Percentiles rank a stretch among this genome's conserved stretches.
Conservation (phyloP, 2,113 vertebrate genomes). For the Brachyistius frenatus region DNA sequence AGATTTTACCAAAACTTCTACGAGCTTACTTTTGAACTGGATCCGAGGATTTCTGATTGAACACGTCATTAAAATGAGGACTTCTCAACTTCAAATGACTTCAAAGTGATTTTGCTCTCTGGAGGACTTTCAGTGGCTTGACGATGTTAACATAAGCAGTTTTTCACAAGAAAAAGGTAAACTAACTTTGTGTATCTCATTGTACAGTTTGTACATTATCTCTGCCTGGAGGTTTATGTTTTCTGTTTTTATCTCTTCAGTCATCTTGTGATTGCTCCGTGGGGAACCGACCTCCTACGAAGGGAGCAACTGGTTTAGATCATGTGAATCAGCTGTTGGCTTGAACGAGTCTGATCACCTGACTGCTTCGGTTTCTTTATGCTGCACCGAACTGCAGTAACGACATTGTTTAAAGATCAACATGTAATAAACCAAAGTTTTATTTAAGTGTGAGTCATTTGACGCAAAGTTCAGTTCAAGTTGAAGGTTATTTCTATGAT, state of each 20-base stretch:
- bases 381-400: not conserved
- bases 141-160: too few species aligned
- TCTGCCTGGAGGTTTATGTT: not conserved
- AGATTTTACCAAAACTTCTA: too few species aligned
- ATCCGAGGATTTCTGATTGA: too few species aligned
- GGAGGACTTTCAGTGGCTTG: too few species aligned
- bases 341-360: not conserved
- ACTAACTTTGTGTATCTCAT: too few species aligned
- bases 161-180: too few species aligned
- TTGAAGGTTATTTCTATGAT: not conserved
- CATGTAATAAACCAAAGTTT: not conserved
- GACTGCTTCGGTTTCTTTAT: not conserved
- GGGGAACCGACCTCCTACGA: not conserved
- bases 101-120: too few species aligned
- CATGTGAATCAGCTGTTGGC: constrained; percentile 11
- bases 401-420: not conserved
- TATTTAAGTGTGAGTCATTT: not conserved
- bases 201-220: too few species aligned
- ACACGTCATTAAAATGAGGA: too few species aligned
- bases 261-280: not conserved
- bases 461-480: not conserved
- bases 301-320: not conserved
- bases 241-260: not conserved
- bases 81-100: too few species aligned
- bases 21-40: too few species aligned